phyloP scores from a whole-genome alignment of 1,140 invertebrate genomes.

The Scaptodrosophila lebanonensis region DNA sequence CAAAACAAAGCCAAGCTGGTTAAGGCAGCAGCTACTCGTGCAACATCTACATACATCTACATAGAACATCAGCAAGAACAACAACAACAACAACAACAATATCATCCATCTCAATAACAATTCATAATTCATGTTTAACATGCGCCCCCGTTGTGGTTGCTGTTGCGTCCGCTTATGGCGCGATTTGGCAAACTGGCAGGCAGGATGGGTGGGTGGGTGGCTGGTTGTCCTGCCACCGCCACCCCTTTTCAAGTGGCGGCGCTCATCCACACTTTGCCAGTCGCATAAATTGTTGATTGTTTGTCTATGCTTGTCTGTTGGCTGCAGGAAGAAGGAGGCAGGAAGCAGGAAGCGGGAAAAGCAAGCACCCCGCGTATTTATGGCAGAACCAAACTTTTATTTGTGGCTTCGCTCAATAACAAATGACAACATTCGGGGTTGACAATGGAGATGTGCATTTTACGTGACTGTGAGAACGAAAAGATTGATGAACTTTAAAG shows the following conservation, averaged over 20 bases:
- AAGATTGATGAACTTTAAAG: too few species aligned
- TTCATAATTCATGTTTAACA: constrained; percentile 77
- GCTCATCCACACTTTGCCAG: constrained; percentile 16
- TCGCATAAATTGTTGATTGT: constrained; percentile 73
- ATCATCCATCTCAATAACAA: constrained; percentile 77
- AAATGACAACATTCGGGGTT: constrained; percentile 62
- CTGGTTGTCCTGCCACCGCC: constrained; percentile 2
- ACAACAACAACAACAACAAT: constrained; percentile 37
- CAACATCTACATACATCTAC: constrained; percentile 6
- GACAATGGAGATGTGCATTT: constrained; percentile 1
- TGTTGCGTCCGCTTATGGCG: constrained; percentile 28
- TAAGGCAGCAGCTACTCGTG: constrained; percentile 1
- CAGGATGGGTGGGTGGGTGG: too few species aligned
- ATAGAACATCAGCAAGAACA: constrained; percentile 14
- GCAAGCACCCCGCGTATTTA: constrained; percentile 35
- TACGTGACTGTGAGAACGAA: not conserved
- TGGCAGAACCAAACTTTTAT: constrained; percentile 53
- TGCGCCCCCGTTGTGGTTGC: constrained; percentile 33
- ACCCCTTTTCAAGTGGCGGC: constrained; percentile 29
- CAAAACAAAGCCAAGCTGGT: constrained; percentile 30
- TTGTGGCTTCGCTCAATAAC: constrained; percentile 52
- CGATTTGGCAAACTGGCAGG: constrained; percentile 69
- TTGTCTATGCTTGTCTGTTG: constrained; percentile 50
- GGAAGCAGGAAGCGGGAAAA: too few species aligned
- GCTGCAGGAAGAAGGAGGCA: too few species aligned